Evolutionary conservation across 2,113 vertebrate species (phyloP), one percentile per base, ranked within the genome.

Genomic region (Rhizomys pruinosus): DNA sequence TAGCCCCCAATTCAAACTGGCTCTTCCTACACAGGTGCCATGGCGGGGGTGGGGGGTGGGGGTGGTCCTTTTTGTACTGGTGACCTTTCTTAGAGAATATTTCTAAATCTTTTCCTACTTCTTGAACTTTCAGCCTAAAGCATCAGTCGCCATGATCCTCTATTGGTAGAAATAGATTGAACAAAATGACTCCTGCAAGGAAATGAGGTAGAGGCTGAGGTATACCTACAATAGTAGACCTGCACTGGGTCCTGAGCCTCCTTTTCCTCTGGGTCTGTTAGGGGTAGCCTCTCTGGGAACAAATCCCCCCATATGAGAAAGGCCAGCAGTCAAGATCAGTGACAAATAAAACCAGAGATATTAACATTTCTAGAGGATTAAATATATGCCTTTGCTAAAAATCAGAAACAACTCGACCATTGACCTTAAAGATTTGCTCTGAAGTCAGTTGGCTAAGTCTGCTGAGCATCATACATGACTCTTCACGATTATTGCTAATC

Each of bases 401-500:
- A 79, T 71, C 37, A 86, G 69, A 92, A 86, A 74, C 55, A 87
- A 82, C 39, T 55, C 76, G 64, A 81, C 80, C 20, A 23, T 22
- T 69, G 57, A 55, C 44, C 90, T 79, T 90, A 37, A 79, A 81
- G 59, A 87, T 79, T 95, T 76, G 57, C 77, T 93, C 87, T 92
- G 90, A 90, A 95, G 94, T 73, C 73, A 94, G 55, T 69, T 12
- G 34, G 47, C 77, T 66, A 68, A 59, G 20, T 87, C 57, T 59
- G 72, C 23, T 34, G 61, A 87, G 68, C 47, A 37, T 16, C 3
- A 13, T 11, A 73, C 22, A 2, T 8, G 29, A 84, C 23, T 90
- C 81, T 92, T 94, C 73, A 69, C 82, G 92, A 85, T 90, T 74
- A 80, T 39, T 72, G 86, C 92, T 95, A 89, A 96, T 96, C 0